Evolutionary conservation across 2,888 invertebrate genomes (phyloP).

Genomic region (Mythimna loreyi): DNA sequence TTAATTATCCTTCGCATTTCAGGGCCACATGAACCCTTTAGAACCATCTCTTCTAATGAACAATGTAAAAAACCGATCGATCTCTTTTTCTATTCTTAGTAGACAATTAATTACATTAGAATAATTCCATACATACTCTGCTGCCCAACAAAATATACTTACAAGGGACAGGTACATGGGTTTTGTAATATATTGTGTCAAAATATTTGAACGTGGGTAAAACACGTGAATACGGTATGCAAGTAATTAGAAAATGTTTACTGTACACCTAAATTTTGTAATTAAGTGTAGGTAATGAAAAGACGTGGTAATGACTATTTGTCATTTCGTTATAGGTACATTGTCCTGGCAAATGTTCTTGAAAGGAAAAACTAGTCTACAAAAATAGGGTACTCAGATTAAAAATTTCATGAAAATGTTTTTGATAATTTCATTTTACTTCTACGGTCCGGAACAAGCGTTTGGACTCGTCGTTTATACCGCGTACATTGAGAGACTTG

Average conservation of each 20-base stretch:
- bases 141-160: background rate
- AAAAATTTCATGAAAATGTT: no score
- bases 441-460: no score
- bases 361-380: no score
- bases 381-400: no score
- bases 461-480: no score
- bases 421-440: no score
- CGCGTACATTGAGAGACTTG: no score
- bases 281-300: background rate
- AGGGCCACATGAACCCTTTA: no score
- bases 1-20: no score
- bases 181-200: background rate
- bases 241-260: conserved; percentile 9
- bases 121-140: background rate
- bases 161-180: background rate
- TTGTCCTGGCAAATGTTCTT: no score
- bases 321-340: no score
- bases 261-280: background rate
- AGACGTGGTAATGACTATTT: no score
- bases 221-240: background rate
- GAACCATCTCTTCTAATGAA: background rate
- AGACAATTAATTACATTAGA: background rate
- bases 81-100: background rate
- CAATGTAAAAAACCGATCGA: background rate
- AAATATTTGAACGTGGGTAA: conserved; percentile 2